Evolutionary conservation across 2,113 vertebrate species (phyloP), one percentile per base, ranked within the genome.

Genomic region (Rana temporaria): DNA sequence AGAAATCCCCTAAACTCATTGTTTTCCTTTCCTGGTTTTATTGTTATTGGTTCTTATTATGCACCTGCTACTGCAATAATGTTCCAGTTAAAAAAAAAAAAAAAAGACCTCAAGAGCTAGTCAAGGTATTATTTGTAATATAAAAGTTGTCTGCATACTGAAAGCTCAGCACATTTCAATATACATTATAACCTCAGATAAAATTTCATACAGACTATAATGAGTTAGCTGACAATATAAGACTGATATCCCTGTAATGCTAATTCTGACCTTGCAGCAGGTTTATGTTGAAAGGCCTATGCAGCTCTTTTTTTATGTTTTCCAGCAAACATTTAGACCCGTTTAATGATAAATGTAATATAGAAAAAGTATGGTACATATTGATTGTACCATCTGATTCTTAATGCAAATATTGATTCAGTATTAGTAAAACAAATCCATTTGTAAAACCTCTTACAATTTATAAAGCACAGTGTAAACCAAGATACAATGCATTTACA

Each of bases 101-200:
- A 79, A 66, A 38, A 79, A 69, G 55, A 26, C 78, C 78, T 79
- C 53, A 71, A 62, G 67, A 80, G 56, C 66, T 62, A 69, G 56
- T 62, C 17, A 48, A 60, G 66, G 66, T 71, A 68, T 68, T 79
- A 26, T 79, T 57, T 62, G 52, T 30, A 56, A 80, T 80, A 80
- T 80, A 80, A 80, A 70, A 71, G 62, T 80, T 80, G 66, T 71
- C 55, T 52, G 67, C 67, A 80, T 63, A 80, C 67, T 71, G 66
- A 70, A 80, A 52, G 66, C 78, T 80, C 78, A 80, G 78, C 78
- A 80, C 56, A 80, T 62, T 80, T 80, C 78, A 69, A 80, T 80
- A 80, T 80, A 71, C 67, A 42, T 80, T 80, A 62, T 68, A 80
- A 32, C 66, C 56, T 42, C 32, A 26, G 55, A 80, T 71, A 71